phyloP scores from a whole-genome alignment of 2,797 vertebrate genomes.

The Fratercula arctica region DNA sequence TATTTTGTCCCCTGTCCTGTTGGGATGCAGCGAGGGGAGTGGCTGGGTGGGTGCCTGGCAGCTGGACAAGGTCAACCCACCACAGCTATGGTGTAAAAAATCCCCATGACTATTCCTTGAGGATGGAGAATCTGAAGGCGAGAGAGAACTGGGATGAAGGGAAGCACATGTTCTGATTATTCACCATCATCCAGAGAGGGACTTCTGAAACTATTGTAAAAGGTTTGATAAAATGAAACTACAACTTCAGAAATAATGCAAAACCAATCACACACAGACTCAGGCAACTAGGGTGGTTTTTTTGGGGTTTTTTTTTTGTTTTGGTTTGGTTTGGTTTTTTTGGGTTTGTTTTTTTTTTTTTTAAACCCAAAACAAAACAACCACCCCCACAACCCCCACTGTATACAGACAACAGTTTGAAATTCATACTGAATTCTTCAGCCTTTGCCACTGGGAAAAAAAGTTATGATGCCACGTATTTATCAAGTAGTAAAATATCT shows the following conservation, averaged over 20 bases:
- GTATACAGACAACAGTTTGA: not conserved
- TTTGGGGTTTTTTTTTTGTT: too few species aligned
- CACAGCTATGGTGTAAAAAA: not conserved
- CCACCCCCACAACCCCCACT: not conserved
- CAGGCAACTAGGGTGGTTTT: not conserved
- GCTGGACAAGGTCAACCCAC: not conserved
- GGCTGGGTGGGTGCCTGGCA: not conserved
- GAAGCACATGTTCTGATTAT: not conserved
- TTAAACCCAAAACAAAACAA: not conserved
- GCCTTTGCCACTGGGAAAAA: not conserved
- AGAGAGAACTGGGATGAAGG: not conserved
- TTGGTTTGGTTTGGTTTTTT: too few species aligned
- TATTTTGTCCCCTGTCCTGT: not conserved
- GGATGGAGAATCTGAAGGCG: not conserved
- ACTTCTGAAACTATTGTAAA: not conserved
- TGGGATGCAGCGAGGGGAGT: not conserved
- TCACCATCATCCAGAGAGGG: accelerated
- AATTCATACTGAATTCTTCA: not conserved
- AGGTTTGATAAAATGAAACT: not conserved
- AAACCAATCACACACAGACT: not conserved
- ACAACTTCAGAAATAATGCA: not conserved
- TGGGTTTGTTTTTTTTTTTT: not conserved
- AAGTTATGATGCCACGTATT: not conserved
- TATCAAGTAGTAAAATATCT: not conserved
- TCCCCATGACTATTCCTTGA: not conserved